phyloP scores from a whole-genome alignment of 2,888 invertebrate genomes.

The Chelonus formosanus region DNA sequence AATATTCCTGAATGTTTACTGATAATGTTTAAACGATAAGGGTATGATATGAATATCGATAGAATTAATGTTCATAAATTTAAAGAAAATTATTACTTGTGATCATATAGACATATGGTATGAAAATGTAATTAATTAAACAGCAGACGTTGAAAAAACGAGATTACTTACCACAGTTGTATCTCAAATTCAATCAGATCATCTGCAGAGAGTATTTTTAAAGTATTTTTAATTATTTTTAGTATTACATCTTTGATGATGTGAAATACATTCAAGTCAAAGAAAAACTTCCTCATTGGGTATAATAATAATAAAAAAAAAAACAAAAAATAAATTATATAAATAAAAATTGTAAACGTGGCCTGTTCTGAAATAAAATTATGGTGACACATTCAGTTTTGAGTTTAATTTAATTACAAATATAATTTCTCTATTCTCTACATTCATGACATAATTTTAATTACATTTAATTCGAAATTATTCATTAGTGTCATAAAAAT shows the following conservation, averaged over 20 bases:
- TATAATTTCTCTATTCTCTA: too few species aligned
- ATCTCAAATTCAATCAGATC: conserved; percentile 35
- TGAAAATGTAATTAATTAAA: conserved; percentile 41
- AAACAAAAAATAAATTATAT: conserved; percentile 37
- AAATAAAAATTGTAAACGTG: conserved; percentile 49
- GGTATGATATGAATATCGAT: conserved; percentile 49
- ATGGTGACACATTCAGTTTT: conserved; percentile 47
- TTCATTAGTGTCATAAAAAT: too few species aligned
- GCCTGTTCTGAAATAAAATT: conserved; percentile 49
- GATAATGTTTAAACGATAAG: conserved; percentile 53
- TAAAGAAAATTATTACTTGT: conserved; percentile 40
- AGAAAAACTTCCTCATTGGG: conserved; percentile 17
- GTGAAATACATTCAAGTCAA: conserved; percentile 46
- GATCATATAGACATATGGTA: conserved; percentile 43
- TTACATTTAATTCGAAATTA: too few species aligned
- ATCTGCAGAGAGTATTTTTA: conserved; percentile 64
- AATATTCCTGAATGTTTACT: conserved; percentile 41
- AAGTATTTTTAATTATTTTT: conserved; percentile 65
- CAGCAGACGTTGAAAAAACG: conserved; percentile 13
- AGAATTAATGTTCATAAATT: conserved; percentile 43
- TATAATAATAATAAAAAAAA: conserved; percentile 4
- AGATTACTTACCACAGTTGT: conserved; percentile 35
- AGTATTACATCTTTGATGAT: conserved; percentile 58
- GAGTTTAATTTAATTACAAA: too few species aligned
- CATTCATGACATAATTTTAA: too few species aligned